Base-by-base conservation (phyloP, 2,113 vertebrate genomes). In the Columba livia region DNA sequence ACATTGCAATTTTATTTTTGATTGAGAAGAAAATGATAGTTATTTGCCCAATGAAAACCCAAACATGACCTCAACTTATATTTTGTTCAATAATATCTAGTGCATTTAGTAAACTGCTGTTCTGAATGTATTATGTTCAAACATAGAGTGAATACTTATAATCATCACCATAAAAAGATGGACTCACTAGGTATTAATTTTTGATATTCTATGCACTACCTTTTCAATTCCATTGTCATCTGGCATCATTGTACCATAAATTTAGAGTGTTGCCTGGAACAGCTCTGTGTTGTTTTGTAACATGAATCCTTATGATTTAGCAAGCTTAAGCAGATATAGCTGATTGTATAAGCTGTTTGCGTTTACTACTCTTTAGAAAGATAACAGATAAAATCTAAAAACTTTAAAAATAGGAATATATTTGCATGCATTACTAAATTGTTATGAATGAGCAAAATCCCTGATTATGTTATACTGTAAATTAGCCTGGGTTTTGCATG, bases 211-310 rank as follows among this genome's bases (percentile, higher is more conserved):
- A 88, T 85, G 66, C 70, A 89, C 67, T 90, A 96, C 51, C 69
- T 91, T 87, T 79, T 85, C 90, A 93, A 91, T 89, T 85, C 75
- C 65, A 66, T 70, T 96, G 93, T 92, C 93, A 93, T 83, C 85
- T 83, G 38, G 69, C 74, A 88, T 88, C 88, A 70, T 4, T 60
- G 53, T 71, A 40, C 85, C 66, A 73, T 66, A 92, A 90, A 96
- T 90, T 54, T 9, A 80, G 89, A 89, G 81, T 7, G 38, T 38
- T 91, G 85, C 65, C 92, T 86, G 71, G 32, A 94, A 93, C 58
- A 92, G 64, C 66, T 64, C 60, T 69, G 74, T 1, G 1, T 66
- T 90, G 58, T 75, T 94, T 93, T 75, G 58, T 80, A 80, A 66
- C 40, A 14, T 32, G 53, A 65, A 36, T 90, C 74, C 56, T 79